phyloP scores from a whole-genome alignment of 2,113 vertebrate species.

The Corvus moneduloides region DNA sequence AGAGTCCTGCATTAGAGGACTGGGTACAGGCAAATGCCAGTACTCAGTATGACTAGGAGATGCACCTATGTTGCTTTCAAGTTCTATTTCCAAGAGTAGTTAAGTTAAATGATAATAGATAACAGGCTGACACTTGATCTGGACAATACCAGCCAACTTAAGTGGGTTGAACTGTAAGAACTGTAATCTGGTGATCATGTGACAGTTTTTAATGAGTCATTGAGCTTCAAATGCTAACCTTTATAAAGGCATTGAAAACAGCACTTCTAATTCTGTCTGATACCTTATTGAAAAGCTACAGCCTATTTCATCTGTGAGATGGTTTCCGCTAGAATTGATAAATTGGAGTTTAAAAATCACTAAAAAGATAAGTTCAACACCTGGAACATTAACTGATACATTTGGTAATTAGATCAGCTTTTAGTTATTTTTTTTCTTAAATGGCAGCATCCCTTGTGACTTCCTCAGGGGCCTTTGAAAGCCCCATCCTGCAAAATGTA shows the following conservation, averaged over 20 bases:
- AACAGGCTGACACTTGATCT: not conserved
- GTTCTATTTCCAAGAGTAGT: not conserved
- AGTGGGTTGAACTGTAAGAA: not conserved
- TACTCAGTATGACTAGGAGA: not conserved
- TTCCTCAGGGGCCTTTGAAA: not conserved
- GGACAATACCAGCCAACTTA: not conserved
- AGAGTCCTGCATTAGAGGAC: not conserved
- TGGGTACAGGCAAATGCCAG: not conserved
- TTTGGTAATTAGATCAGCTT: not conserved
- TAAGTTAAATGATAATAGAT: not conserved
- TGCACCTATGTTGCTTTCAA: not conserved
- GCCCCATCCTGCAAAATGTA: not conserved
- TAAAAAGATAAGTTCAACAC: not conserved
- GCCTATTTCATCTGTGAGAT: not conserved
- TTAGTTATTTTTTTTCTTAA: not conserved
- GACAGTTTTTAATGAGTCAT: not conserved
- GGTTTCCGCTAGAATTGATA: not conserved
- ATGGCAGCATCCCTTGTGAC: not conserved
- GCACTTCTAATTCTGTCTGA: not conserved
- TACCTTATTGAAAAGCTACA: not conserved
- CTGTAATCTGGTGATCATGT: not conserved
- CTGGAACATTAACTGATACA: not conserved
- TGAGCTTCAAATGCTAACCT: not conserved
- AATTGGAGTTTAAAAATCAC: not conserved
- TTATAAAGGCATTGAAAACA: not conserved